A percentile compares a stretch with the other conserved stretches of the same genome.
phyloP scores from a whole-genome alignment of 2,113 vertebrate species.

The Mesocricetus auratus region DNA sequence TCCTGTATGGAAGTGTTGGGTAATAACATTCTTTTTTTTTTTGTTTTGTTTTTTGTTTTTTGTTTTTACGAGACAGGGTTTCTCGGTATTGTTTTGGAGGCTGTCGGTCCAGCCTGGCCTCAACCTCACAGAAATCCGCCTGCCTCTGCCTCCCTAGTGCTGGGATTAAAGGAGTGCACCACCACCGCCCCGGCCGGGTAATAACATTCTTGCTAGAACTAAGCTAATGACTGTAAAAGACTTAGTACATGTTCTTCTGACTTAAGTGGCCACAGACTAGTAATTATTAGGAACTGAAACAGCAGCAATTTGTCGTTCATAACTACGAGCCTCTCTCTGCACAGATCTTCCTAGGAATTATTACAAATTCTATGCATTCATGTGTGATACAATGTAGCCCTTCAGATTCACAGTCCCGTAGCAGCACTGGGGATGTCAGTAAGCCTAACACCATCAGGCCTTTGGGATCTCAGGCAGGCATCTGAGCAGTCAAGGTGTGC shows the following conservation, averaged over 20 bases:
- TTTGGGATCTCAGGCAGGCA: not conserved
- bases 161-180: too few relatives aligned
- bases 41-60: too few relatives aligned
- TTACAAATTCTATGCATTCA: not conserved
- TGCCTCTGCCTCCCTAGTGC: too few relatives aligned
- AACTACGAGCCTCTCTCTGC: not conserved
- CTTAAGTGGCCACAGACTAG: fast-evolving
- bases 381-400: too few relatives aligned
- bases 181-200: too few relatives aligned
- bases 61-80: too few relatives aligned
- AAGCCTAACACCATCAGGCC: fast-evolving
- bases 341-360: not conserved
- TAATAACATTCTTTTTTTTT: fast-evolving
- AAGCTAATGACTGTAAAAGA: fast-evolving
- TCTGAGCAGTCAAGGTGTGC: fast-evolving
- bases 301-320: fast-evolving
- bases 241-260: fast-evolving
- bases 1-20: fast-evolving
- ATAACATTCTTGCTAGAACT: not conserved
- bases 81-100: too few relatives aligned
- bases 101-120: too few relatives aligned
- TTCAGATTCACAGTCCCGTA: fast-evolving
- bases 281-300: fast-evolving
- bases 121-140: too few relatives aligned
- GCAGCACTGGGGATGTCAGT: not conserved